phyloP scores from a whole-genome alignment of 2,113 vertebrate genomes.

The Romanogobio albipinnatus region DNA sequence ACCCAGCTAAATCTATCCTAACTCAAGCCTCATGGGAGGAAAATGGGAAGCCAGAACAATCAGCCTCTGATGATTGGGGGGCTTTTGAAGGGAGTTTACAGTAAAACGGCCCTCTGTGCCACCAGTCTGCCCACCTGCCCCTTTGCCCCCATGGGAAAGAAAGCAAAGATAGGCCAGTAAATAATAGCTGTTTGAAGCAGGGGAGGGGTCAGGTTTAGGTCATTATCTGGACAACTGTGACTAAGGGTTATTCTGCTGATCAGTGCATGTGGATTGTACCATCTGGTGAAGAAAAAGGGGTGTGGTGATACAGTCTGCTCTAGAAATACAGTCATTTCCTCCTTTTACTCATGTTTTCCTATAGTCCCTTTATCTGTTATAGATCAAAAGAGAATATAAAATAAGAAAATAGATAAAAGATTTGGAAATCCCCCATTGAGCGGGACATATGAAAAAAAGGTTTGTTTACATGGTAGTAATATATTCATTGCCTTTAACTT shows the following conservation, averaged over 20 bases:
- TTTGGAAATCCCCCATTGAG: neutral
- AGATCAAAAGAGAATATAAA: neutral
- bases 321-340: constrained; percentile 10
- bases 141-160: constrained; percentile 48
- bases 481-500: neutral
- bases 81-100: constrained; percentile 32
- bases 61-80: constrained; percentile 10
- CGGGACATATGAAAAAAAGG: neutral
- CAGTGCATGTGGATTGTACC: constrained; percentile 52
- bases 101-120: constrained; percentile 47
- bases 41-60: constrained; percentile 14
- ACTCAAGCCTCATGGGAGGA: constrained; percentile 15
- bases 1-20: neutral
- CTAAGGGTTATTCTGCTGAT: constrained; percentile 66
- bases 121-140: constrained; percentile 25
- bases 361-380: neutral
- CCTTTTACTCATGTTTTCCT: neutral
- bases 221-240: constrained; percentile 57
- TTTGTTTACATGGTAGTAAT: neutral
- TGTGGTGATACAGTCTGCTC: neutral
- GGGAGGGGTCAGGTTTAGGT: constrained; percentile 30
- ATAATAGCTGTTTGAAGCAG: constrained; percentile 57
- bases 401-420: neutral
- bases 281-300: constrained; percentile 24
- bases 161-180: constrained; percentile 49